Base-by-base conservation (phyloP, 2,888 invertebrate species). In the Acleris emargana region DNA sequence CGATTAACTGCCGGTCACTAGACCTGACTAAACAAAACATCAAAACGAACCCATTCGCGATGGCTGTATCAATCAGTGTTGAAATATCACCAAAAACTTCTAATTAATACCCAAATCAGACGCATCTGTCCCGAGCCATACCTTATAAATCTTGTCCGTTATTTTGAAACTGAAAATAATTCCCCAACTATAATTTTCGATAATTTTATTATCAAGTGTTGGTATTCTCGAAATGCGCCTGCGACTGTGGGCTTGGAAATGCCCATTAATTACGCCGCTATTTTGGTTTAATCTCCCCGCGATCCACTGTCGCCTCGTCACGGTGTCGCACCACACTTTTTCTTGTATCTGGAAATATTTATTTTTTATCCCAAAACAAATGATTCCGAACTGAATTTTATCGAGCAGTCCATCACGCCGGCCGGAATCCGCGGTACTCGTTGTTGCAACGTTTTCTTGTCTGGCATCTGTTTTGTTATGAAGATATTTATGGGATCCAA, bases 231-330 rank as follows among this genome's bases (percentile, higher is more conserved):
- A 82, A 82, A 82, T 81, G 82, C 77, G 81, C 76, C 74, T 83
- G 73, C 84, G 80, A 81, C 86, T 86, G 86, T 86, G 87, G 82
- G 81, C 79, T 84, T 82, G 78, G 72, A 81, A 81, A 81, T 82
- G 79, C 74, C 81, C 84, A 89, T 90, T 89, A 89, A 89, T 90
- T 89, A 87, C 78, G 53, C 73, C 68, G 85, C 86, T 91, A 91
- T 91, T 91, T 90, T 79, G 69, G 89, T 87, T 79, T 87, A 89
- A 91, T 91, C 90, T 88, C 84, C 83, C 83, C 79, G 84, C 83
- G 81, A 84, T 79, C 76, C 72, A 77, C 79, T 82, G 83, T 82
- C 85, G 82, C 74, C 76, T 81, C 80, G 81, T 84, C 86, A 87
- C 81, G 76, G 76, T 80, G 76, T 80, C 75, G 79, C 43, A 58